Conservation (phyloP, 2,888 invertebrate genomes). For the Idaea dimidiata region DNA sequence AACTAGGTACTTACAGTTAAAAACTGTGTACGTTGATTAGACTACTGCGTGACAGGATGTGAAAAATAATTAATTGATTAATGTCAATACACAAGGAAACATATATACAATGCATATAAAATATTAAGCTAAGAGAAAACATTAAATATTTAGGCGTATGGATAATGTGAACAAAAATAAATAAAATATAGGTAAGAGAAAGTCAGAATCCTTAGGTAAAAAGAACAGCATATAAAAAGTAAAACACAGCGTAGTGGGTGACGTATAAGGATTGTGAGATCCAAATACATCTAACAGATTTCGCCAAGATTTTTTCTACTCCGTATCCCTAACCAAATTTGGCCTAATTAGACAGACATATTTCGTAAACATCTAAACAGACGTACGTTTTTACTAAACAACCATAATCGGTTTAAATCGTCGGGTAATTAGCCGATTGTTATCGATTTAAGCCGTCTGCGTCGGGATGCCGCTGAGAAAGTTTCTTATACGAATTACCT, state of each 20-base stretch:
- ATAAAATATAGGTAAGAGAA: not conserved
- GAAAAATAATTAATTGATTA: too few species aligned
- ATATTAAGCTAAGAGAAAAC: too few species aligned
- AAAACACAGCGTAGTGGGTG: not conserved
- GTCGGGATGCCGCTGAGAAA: conserved; percentile 42
- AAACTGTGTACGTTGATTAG: too few species aligned
- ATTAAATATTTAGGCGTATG: too few species aligned
- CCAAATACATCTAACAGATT: conserved; percentile 4
- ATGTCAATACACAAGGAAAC: too few species aligned
- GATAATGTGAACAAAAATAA: too few species aligned
- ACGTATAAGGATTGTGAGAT: not conserved
- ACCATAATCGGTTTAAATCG: conserved; percentile 59
- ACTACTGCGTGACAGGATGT: too few species aligned
- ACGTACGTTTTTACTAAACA: conserved; percentile 48
- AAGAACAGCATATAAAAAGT: not conserved
- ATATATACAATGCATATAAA: too few species aligned
- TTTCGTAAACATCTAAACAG: conserved; percentile 25
- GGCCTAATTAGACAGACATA: conserved; percentile 25
- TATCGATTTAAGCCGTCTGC: conserved; percentile 49
- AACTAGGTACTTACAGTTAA: too few species aligned
- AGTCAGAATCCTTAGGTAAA: not conserved
- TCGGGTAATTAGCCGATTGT: conserved; percentile 59
- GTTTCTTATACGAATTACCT: conserved; percentile 29
- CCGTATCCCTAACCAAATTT: conserved; percentile 15
- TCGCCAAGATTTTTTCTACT: conserved; percentile 13